Evolutionary conservation across 2,113 vertebrate genomes (phyloP).

Genomic region (Abramis brama): DNA sequence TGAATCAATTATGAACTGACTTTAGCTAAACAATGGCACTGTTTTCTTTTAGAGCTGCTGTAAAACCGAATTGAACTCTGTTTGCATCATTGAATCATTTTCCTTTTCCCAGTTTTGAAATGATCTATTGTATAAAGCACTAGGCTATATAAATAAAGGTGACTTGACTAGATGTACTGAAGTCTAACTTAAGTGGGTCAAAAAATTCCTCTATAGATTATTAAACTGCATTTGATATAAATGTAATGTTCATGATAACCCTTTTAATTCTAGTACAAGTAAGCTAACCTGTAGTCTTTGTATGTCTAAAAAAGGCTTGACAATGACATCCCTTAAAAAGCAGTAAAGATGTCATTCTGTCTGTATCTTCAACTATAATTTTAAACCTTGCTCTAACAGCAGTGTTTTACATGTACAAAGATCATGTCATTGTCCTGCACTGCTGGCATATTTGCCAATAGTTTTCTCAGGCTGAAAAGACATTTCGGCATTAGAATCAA

Average conservation of each 20-base stretch:
- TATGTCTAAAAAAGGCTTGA: background rate
- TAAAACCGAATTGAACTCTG: no score
- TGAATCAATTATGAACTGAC: no score
- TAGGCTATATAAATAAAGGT: no score
- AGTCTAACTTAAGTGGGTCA: no score
- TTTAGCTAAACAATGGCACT: no score
- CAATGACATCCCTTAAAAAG: background rate
- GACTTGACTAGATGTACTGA: no score
- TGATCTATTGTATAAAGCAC: no score
- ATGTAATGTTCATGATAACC: background rate
- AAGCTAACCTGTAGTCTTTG: background rate
- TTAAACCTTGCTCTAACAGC: background rate
- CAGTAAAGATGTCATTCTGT: background rate
- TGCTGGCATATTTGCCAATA: constrained; percentile 36
- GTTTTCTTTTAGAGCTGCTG: no score
- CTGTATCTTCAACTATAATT: background rate
- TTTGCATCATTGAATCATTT: no score
- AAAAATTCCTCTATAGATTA: no score
- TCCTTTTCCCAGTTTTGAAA: no score
- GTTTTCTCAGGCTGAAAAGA: constrained; percentile 38
- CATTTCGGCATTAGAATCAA: constrained; percentile 42
- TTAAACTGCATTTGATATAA: no score
- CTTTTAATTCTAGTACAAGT: background rate
- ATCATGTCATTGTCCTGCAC: constrained; percentile 11
- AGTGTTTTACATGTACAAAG: background rate